Evolutionary conservation across 2,888 invertebrate species (phyloP).

Genomic region (Cephus rjabovi): DNA sequence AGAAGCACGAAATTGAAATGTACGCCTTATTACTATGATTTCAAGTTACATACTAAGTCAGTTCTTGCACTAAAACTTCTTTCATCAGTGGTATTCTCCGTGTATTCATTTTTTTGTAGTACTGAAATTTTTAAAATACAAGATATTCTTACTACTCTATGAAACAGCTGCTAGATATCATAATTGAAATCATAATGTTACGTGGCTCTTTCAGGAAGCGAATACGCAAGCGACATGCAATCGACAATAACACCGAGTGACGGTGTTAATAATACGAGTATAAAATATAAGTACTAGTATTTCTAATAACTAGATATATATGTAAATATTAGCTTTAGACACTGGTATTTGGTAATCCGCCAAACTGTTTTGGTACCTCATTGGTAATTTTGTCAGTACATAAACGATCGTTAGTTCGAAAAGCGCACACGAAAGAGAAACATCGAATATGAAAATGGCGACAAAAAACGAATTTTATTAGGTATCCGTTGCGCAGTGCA

Average conservation of each 20-base stretch:
- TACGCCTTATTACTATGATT: not conserved
- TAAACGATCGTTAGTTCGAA: not conserved
- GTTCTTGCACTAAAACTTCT: not conserved
- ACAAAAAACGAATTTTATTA: slow-evolving; percentile 9
- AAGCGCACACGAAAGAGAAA: not conserved
- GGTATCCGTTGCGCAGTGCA: slow-evolving; percentile 13
- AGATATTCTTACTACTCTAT: not conserved
- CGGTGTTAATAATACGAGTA: not conserved
- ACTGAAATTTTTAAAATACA: not conserved
- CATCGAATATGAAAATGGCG: not conserved
- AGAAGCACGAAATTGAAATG: not conserved
- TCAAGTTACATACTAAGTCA: not conserved
- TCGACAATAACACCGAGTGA: not conserved
- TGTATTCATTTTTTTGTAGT: not conserved
- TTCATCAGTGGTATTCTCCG: not conserved
- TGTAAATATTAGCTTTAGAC: not conserved
- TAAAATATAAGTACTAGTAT: not conserved
- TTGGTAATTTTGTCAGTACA: not conserved
- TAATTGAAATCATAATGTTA: not conserved
- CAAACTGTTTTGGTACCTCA: not conserved
- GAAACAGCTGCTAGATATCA: not conserved
- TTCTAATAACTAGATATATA: not conserved
- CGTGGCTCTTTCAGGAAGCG: not conserved
- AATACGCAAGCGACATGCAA: not conserved
- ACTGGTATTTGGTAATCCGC: not conserved